A percentile compares a stretch with the other conserved stretches of the same genome.
phyloP scores from a whole-genome alignment of 2,113 vertebrate genomes.

The Chamaetylas fuelleborni region DNA sequence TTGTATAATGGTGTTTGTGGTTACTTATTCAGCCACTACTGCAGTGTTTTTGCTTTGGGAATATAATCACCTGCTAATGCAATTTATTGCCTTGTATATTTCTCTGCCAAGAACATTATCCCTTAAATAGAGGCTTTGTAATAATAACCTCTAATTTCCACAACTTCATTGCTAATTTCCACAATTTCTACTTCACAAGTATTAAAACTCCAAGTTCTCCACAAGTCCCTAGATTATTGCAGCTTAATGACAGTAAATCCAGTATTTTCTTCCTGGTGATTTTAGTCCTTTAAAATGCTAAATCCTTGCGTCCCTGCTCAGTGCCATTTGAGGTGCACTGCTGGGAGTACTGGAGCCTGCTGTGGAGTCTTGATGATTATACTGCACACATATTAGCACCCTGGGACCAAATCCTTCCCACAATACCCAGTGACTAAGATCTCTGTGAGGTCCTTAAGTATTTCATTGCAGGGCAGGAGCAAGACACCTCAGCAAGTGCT shows the following conservation, averaged over 20 bases:
- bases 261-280: neutral
- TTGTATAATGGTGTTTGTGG: conserved; percentile 35
- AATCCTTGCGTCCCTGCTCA: neutral
- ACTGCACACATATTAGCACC: rapidly evolving
- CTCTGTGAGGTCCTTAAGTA: neutral
- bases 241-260: neutral
- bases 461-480: neutral
- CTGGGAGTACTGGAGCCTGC: neutral
- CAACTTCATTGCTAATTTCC: conserved; percentile 48
- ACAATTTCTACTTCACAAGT: neutral
- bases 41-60: conserved; percentile 42
- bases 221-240: neutral
- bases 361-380: neutral
- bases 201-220: neutral
- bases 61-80: conserved; percentile 54
- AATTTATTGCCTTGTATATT: conserved; percentile 61
- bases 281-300: neutral
- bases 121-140: conserved; percentile 52
- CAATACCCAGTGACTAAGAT: neutral
- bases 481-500: neutral
- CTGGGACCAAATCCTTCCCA: neutral
- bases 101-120: conserved; percentile 61
- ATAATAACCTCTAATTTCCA: conserved; percentile 58
- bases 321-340: neutral
- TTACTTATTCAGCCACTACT: conserved; percentile 38